Evolutionary conservation across 2,888 invertebrate species (phyloP), one percentile per base, ranked within the genome.

Genomic region (Galerucella pusilla): DNA sequence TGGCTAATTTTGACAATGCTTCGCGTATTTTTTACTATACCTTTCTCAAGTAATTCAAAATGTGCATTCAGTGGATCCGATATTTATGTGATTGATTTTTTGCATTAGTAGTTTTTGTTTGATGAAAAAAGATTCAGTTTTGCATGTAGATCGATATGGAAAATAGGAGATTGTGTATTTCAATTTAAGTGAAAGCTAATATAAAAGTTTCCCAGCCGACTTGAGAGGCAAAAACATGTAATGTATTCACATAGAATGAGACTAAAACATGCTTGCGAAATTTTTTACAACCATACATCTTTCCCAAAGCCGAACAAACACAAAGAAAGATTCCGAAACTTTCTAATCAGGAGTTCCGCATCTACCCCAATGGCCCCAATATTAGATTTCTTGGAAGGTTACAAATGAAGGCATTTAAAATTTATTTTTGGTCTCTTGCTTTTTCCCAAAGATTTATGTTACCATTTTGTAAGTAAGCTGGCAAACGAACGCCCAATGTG

Each of bases 371-470:
- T 59, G 65, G 63, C 70, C 68, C 63, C 54, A 68, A 71, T 75
- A 76, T 73, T 73, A 76, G 76, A 76, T 76, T 71, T 66, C 68
- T 66, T 67, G 60, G 65, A 71, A 70, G 59, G 74, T 73, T 75
- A 77, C 77, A 77, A 77, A 77, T 77, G 74, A 73, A 71, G 72
- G 73, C 76, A 73, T 75, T 79, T 77, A 79, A 75, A 77, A 76
- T 79, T 79, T 79, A 76, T 76, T 76, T 73, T 70, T 74, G 65
- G 68, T 65, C 70, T 72, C 67, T 69, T 70, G 64, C 60, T 61
- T 68, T 49, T 68, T 69, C 16, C 49, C 52, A 42, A 59, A 70
- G 77, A 77, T 77, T 76, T 75, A 75, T 73, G 74, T 65, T 68
- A 54, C 75, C 68, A 78, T 78, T 77, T 74, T 66, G 77, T 75